phyloP scores from a whole-genome alignment of 2,888 invertebrate species.

The Melinopterus prodromus region DNA sequence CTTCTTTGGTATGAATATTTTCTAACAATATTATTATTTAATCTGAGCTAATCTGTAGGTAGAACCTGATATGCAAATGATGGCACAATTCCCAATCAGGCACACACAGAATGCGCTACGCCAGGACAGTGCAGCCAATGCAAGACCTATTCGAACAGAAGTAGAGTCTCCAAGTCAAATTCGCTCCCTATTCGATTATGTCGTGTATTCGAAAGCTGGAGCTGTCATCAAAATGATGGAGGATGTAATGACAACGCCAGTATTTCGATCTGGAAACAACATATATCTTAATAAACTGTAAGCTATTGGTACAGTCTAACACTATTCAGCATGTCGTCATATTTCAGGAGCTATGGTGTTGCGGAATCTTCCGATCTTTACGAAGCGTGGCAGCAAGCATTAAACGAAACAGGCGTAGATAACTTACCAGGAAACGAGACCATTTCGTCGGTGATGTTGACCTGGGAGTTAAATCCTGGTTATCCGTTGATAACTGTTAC shows the following conservation, averaged over 20 bases:
- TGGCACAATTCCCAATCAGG: slow-evolving; percentile 4
- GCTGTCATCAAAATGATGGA: slow-evolving; percentile 64
- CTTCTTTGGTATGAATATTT: slow-evolving; percentile 43
- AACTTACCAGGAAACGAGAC: slow-evolving; percentile 22
- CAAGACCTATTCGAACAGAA: slow-evolving; percentile 65
- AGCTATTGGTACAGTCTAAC: slow-evolving; percentile 10
- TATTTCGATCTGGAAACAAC: slow-evolving; percentile 36
- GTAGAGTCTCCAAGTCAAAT: slow-evolving; percentile 42
- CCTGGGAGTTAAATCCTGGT: slow-evolving; percentile 35
- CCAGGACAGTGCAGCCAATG: slow-evolving; percentile 59
- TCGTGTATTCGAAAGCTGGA: slow-evolving; percentile 58
- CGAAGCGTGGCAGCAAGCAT: slow-evolving; percentile 26
- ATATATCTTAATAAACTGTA: slow-evolving; percentile 26
- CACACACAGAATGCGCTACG: slow-evolving; percentile 53
- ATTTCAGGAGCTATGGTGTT: slow-evolving; percentile 25
- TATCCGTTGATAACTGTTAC: slow-evolving; percentile 33
- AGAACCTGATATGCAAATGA: slow-evolving; percentile 31
- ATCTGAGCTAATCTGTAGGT: slow-evolving; percentile 16
- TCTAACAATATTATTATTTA: background rate
- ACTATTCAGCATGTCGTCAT: slow-evolving; percentile 10
- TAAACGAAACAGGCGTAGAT: background rate
- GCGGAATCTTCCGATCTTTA: slow-evolving; percentile 34
- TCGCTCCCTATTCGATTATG: slow-evolving; percentile 26
- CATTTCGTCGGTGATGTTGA: slow-evolving; percentile 27
- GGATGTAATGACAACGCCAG: slow-evolving; percentile 33